phyloP scores from a whole-genome alignment of 2,113 vertebrate species.

The Oophaga pumilio region DNA sequence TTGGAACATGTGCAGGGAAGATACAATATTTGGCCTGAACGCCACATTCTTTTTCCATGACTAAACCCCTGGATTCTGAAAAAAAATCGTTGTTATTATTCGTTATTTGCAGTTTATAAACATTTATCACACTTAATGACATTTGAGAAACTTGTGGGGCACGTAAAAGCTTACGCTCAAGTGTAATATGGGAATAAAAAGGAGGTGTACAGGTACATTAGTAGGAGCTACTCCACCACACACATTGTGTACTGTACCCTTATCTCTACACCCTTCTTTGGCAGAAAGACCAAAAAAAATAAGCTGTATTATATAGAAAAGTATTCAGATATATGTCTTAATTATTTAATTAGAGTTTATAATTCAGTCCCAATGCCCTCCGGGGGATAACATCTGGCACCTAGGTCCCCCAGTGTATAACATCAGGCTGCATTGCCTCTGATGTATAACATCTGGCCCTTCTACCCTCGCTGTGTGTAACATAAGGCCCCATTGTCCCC shows the following conservation, averaged over 20 bases:
- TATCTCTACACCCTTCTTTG: too few relatives aligned
- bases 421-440: too few relatives aligned
- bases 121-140: background rate
- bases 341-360: too few relatives aligned
- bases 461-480: too few relatives aligned
- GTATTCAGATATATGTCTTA: too few relatives aligned
- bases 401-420: too few relatives aligned
- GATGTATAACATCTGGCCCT: too few relatives aligned
- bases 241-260: background rate
- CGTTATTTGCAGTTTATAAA: constrained; percentile 41
- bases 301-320: too few relatives aligned
- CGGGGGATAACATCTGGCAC: too few relatives aligned
- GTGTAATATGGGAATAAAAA: background rate
- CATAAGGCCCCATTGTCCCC: too few relatives aligned
- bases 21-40: constrained; percentile 24
- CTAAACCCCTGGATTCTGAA: constrained; percentile 10
- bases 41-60: constrained; percentile 24
- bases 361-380: too few relatives aligned
- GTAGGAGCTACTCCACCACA: background rate
- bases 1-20: constrained; percentile 23
- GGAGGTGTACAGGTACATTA: background rate
- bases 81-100: background rate
- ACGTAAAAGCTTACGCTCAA: background rate
- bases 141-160: background rate
- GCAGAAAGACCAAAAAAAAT: too few relatives aligned